Evolutionary conservation across 2,797 vertebrate species (phyloP), one percentile per base, ranked within the genome.

Genomic region (Pseudochirops corinnae): DNA sequence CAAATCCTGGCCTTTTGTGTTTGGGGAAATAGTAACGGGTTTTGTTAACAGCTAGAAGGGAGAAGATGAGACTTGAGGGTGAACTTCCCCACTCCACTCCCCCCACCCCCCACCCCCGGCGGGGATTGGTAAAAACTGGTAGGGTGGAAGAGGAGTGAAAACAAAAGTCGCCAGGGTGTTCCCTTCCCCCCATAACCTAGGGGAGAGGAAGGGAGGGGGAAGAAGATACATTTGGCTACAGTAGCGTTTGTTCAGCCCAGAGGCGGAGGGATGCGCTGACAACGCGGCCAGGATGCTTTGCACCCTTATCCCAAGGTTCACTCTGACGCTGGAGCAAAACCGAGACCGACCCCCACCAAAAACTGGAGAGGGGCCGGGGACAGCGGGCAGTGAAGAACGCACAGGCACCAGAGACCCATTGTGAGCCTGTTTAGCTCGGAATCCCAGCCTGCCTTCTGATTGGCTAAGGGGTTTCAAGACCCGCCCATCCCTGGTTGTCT

Each of bases 401-500:
- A 39, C 67, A 7, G 16, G 14, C 74, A 26, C 21, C 21, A 11
- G 39, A 26, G 39, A 82, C 74, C 39, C 18, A 3, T 26, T 0
- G 74, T 46, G 74, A 82, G 74, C 74, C 39, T 26, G 21, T 11
- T 82, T 10, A 46, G 39, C 74, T 6, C 39, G n/a, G 74, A 82
- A 82, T 82, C 39, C 2, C 74, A 82, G 39, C 9, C 74, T 82
- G 74, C 39, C 21, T 46, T 46, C 39, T 46, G 39, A 82, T 46
- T 82, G 74, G 74, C 39, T 82, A 46, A 82, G 74, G 39, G 21
- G 39, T 46, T 46, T 46, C 74, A 82, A 55, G 92, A 56, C 87
- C 90, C 31, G 60, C 58, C 94, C 5, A 87, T 60, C 57, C 93
- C 92, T 56, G 94, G 97, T 97, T 96, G 97, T 97, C 97, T 97